Base-by-base conservation (phyloP, 2,888 invertebrate genomes). In the Ganaspis brasiliensis region DNA sequence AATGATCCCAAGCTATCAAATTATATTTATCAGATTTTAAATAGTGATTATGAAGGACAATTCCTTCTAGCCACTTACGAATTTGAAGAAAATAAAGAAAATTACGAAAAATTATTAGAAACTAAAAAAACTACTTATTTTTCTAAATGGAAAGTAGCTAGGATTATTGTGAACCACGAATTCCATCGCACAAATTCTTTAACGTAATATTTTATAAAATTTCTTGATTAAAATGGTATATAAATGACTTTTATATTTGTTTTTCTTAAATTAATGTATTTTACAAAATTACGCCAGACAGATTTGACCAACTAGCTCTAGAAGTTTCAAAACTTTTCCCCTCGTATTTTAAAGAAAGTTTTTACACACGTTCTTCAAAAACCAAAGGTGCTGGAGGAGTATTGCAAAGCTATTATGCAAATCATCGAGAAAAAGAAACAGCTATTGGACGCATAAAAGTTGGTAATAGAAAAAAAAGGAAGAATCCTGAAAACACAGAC, bases 371-470 rank as follows among this genome's bases (percentile, higher is more conserved):
- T 31, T 59, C 73, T 21, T 40, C 40, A 2, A 72, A 74, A 37
- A 61, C 35, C 0, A 76, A 61, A 73, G 37, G 45, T 61, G 73
- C 76, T 70, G 73, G 73, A 4, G 74, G 76, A 16, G 70, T 16
- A 8, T 73, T 79, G 14, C 73, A 76, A 37, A 74, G 14, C 1
- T 77, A 71, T 37, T 79, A 77, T 37, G 4, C n/a, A 1, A 57
- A 76, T 10, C 76, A 79, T 12, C 72, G 76, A 21, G 74, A 76
- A 21, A 79, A 74, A 72, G 76, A 76, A 35, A 73, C 70, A 21
- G 73, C 76, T 1, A 31, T 79, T 3, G 16, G 55, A 14, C 56
- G 73, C 3, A 45, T 79, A 5, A 56, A 45, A n/a, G 10, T 10
- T 52, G 12, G 2, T 26, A 19, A 14, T 14, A 6, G 6, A n/a